Evolutionary conservation across 92 coral and sea anemone genomes (phyloP).

Genomic region (Parazoanthus swiftii): DNA sequence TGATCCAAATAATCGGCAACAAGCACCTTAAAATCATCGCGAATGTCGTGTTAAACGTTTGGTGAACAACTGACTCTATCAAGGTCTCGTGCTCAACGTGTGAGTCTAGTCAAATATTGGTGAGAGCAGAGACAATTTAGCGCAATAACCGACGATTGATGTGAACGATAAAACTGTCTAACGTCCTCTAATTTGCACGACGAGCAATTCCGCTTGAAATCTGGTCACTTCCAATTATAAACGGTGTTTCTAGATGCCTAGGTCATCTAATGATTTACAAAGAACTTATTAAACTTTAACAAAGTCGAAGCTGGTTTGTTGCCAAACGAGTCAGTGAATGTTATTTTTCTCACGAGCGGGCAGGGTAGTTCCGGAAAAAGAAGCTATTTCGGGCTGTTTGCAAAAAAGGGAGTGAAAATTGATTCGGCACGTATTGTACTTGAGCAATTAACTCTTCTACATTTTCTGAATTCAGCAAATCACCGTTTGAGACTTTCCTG

Average conservation of each 20-base stretch:
- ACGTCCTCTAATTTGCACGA: not conserved
- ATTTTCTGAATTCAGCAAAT: not conserved
- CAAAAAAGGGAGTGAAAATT: not conserved
- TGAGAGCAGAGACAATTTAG: constrained; percentile 28
- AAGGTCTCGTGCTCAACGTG: not conserved
- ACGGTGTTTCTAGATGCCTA: not conserved
- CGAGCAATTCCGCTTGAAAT: not conserved
- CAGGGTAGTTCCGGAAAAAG: constrained; percentile 12
- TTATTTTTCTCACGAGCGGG: constrained; percentile 4
- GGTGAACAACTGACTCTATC: not conserved
- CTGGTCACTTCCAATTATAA: not conserved
- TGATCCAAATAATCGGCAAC: constrained; percentile 24
- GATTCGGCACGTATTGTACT: not conserved
- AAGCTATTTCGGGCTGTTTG: not conserved
- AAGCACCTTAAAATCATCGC: not conserved
- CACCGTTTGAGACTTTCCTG: not conserved
- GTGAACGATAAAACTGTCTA: constrained; percentile 3
- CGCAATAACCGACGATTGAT: constrained; percentile 39
- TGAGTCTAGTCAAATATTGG: constrained; percentile 23
- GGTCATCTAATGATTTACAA: not conserved
- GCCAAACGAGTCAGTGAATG: not conserved
- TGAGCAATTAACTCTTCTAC: not conserved
- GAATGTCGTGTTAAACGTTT: not conserved
- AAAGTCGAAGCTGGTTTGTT: not conserved
- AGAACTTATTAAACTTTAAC: not conserved